Evolutionary conservation across 2,113 vertebrate genomes (phyloP).

Genomic region (Myodes glareolus): DNA sequence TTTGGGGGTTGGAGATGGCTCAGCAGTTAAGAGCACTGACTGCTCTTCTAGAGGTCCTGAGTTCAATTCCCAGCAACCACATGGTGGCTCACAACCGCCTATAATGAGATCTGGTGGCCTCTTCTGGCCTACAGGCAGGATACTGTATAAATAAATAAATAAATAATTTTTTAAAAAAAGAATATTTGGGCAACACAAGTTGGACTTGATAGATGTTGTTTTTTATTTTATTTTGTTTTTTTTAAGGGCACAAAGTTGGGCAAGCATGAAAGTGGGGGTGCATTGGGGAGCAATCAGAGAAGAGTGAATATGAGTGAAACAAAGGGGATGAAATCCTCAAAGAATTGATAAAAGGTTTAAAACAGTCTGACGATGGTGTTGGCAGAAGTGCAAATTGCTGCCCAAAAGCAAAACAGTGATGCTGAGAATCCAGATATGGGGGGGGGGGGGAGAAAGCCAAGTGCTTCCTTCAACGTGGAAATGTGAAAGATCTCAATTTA

Average conservation of each 20-base stretch:
- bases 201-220: neutral
- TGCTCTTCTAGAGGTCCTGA: too few relatives aligned
- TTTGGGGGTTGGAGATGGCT: neutral
- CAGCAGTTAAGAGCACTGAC: too few relatives aligned
- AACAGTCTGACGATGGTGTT: neutral
- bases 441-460: too few relatives aligned
- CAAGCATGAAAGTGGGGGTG: neutral
- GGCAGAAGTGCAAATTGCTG: too few relatives aligned
- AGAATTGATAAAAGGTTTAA: neutral
- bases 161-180: neutral
- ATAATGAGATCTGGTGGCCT: too few relatives aligned
- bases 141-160: too few relatives aligned
- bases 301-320: neutral
- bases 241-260: neutral
- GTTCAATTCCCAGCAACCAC: too few relatives aligned
- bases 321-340: neutral
- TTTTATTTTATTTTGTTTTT: neutral
- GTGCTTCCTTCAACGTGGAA: neutral
- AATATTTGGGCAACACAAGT: neutral
- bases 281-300: neutral
- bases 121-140: too few relatives aligned
- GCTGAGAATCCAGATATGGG: neutral
- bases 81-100: too few relatives aligned
- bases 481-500: constrained; percentile 9
- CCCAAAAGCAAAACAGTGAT: neutral